These are phyloP conservation scores for Drosophila subpulchrella DNA, from an alignment of 1,140 invertebrate genomes.

Conservation along the genomic window DNA sequence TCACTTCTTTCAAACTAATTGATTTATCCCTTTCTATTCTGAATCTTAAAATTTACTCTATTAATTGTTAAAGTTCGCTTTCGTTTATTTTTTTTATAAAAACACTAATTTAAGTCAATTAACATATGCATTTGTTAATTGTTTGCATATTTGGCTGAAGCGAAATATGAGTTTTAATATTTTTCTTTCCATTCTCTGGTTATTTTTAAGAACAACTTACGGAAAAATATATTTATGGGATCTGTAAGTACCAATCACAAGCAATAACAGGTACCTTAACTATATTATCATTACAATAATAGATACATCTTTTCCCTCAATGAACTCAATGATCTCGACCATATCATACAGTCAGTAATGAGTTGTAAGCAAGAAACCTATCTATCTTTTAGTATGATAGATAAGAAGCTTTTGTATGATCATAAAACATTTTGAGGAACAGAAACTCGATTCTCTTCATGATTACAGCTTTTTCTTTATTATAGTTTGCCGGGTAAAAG, in stretches of 20 bases:
- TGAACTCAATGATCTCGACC: background rate
- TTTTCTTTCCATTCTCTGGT: too few relatives aligned
- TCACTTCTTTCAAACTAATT: background rate
- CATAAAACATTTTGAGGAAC: too few relatives aligned
- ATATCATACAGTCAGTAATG: background rate
- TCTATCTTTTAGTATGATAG: background rate
- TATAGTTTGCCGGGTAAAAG: background rate
- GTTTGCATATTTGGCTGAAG: background rate
- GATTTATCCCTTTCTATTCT: background rate
- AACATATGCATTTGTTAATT: background rate
- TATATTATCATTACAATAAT: too few relatives aligned
- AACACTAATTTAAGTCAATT: background rate
- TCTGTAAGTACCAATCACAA: too few relatives aligned
- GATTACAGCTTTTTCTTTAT: background rate
- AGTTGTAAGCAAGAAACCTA: background rate
- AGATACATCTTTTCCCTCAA: background rate
- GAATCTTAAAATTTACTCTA: background rate
- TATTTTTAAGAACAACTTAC: too few relatives aligned
- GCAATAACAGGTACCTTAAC: too few relatives aligned
- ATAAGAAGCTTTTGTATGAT: background rate
- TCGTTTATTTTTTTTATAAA: background rate
- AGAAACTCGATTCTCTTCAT: background rate
- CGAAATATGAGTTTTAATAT: background rate
- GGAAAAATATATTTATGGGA: too few relatives aligned
- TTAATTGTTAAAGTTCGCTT: background rate